Percentiles rank a stretch among this genome's conserved stretches.
Evolutionary conservation across 2,113 vertebrate genomes (phyloP).

Genomic region (Pteropus alecto): DNA sequence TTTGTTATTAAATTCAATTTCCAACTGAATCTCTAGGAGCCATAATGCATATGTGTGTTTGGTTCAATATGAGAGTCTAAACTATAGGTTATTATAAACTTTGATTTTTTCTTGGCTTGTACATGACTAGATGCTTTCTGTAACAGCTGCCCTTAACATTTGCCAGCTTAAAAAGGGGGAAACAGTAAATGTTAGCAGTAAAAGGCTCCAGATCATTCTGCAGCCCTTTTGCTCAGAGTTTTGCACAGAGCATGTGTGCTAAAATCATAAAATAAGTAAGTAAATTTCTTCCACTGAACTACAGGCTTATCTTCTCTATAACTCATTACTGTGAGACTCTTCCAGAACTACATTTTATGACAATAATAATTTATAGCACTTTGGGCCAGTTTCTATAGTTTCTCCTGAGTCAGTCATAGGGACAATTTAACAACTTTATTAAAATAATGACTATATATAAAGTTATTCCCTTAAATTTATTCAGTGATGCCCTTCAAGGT

Average conservation of each 20-base stretch:
- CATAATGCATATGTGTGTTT: not conserved
- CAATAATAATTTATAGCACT: not conserved
- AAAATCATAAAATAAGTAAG: not conserved
- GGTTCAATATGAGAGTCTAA: not conserved
- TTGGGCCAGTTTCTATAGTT: not conserved
- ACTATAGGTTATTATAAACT: not conserved
- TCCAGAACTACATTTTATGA: not conserved
- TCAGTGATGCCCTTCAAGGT: not conserved
- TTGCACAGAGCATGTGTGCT: not conserved
- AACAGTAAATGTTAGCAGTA: conserved; percentile 24
- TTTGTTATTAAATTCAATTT: not conserved
- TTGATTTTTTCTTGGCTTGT: not conserved
- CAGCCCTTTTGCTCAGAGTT: not conserved
- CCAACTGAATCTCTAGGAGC: not conserved
- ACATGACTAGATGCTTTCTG: not conserved
- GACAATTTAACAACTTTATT: not conserved
- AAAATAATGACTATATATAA: not conserved
- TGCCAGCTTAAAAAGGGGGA: conserved; percentile 8
- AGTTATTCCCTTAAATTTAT: not conserved
- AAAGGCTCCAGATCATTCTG: not conserved
- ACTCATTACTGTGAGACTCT: not conserved
- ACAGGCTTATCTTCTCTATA: not conserved
- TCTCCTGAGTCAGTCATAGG: not conserved
- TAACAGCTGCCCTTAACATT: conserved; percentile 24
- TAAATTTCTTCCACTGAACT: not conserved